Evolutionary conservation across 2,797 vertebrate species (phyloP).

Genomic region (Pyrocephalus nanus): DNA sequence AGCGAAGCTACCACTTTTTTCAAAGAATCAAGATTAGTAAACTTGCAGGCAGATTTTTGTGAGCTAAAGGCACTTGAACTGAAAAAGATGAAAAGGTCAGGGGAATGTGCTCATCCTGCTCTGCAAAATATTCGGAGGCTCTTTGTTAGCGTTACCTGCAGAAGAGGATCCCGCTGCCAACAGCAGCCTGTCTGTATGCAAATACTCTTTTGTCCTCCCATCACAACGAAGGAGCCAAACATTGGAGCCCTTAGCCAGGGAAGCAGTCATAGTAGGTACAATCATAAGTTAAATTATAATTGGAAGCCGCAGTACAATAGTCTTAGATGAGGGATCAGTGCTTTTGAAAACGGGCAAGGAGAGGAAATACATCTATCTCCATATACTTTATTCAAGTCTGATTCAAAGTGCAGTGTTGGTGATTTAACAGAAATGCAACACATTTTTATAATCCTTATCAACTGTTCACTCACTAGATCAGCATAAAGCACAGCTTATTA

Average conservation of each 20-base stretch:
- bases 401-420: conserved; percentile 17
- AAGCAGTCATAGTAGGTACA: neutral
- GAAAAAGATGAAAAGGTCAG: neutral
- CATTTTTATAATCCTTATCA: conserved; percentile 70
- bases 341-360: neutral
- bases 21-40: neutral
- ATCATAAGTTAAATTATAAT: neutral
- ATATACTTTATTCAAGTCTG: neutral
- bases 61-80: neutral
- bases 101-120: neutral
- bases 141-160: neutral
- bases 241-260: neutral
- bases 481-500: conserved; percentile 59
- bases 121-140: neutral
- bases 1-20: neutral
- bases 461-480: conserved; percentile 58
- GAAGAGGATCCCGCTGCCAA: neutral
- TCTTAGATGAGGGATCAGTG: neutral
- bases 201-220: neutral
- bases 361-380: neutral
- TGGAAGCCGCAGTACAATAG: neutral
- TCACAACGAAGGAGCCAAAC: neutral
- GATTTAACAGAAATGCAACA: conserved; percentile 57
- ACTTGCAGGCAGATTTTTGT: neutral
- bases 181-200: neutral